These are phyloP conservation scores for Zapus hudsonius DNA, from an alignment of 2,113 vertebrate species.

Conservation along the genomic window DNA sequence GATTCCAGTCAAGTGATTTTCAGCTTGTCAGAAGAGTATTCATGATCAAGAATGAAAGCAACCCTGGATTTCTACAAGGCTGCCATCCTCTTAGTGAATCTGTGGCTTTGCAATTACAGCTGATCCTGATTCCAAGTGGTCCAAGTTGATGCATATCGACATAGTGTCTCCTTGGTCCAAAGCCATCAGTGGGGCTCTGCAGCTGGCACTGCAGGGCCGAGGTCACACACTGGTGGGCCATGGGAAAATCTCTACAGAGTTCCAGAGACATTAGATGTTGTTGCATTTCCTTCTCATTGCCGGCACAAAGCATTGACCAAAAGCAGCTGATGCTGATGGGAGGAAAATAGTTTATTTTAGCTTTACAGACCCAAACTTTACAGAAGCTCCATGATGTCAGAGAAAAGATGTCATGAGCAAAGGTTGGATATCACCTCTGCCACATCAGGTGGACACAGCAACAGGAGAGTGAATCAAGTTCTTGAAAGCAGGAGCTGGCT, in stretches of 20 bases:
- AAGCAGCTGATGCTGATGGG: too few relatives aligned
- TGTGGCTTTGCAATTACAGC: background rate
- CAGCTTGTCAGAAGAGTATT: background rate
- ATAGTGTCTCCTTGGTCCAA: background rate
- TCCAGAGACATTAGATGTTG: too few relatives aligned
- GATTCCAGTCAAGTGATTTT: background rate
- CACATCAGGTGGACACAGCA: too few relatives aligned
- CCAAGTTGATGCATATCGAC: background rate
- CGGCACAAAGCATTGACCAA: too few relatives aligned
- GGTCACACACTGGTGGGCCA: background rate
- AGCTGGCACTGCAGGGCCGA: background rate
- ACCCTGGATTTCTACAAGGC: background rate
- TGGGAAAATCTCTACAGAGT: background rate
- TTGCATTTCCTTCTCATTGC: too few relatives aligned
- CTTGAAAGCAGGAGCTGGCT: too few relatives aligned
- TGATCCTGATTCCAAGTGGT: background rate
- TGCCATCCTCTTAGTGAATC: background rate
- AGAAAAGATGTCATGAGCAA: too few relatives aligned
- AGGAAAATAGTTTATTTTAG: too few relatives aligned
- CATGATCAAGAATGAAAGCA: background rate
- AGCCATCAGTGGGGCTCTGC: background rate
- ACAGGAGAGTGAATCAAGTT: too few relatives aligned
- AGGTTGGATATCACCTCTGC: too few relatives aligned
- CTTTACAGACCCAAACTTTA: too few relatives aligned
- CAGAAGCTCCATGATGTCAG: too few relatives aligned